Evolutionary conservation across 2,888 invertebrate genomes (phyloP), one percentile per base, ranked within the genome.

Genomic region (Chorisops tibialis): DNA sequence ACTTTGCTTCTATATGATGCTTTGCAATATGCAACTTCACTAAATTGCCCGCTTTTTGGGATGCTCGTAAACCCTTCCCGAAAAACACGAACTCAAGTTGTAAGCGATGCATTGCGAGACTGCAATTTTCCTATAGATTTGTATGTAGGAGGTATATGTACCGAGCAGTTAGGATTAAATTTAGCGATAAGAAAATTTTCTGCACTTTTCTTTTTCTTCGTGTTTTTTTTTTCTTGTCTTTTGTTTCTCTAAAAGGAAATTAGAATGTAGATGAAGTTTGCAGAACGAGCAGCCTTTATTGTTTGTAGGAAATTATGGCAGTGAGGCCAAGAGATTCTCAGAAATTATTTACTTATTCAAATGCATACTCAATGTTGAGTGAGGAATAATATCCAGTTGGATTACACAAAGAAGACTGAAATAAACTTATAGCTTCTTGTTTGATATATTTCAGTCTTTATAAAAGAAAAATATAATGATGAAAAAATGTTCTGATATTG

Each of bases 21-120:
- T 52, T n/a, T 30, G 24, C 35, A 41, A 52, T 52, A 52, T 52
- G 39, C 52, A 52, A 37, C 52, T 38, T 52, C 21, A n/a, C 52
- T 16, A 52, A 52, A 52, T 52, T 52, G 38, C 18, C 12, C 41
- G 41, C n/a, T 41, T 41, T 5, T 18, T 9, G 14, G 19, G 47
- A 18, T 47, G 19, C 9, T 12, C 16, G 2, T 4, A 19, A 18
- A 22, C n/a, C n/a, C 5, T n/a, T 22, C 6, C 19, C 11, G 18
- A 45, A 45, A 45, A 45, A 22, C n/a, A 48, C 18, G 12, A 21
- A 48, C n/a, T 11, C 22, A 22, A 21, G n/a, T 12, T 9, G 21
- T 21, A 22, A 19, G 48, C 48, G 22, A 19, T 22, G 48, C 22
- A 48, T 22, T 48, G 21, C n/a, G n/a, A 48, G 21, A 48, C 22